Percentiles rank a stretch among this genome's conserved stretches.
Evolutionary conservation across 2,888 invertebrate species (phyloP).

Genomic region (Drosophila robusta): DNA sequence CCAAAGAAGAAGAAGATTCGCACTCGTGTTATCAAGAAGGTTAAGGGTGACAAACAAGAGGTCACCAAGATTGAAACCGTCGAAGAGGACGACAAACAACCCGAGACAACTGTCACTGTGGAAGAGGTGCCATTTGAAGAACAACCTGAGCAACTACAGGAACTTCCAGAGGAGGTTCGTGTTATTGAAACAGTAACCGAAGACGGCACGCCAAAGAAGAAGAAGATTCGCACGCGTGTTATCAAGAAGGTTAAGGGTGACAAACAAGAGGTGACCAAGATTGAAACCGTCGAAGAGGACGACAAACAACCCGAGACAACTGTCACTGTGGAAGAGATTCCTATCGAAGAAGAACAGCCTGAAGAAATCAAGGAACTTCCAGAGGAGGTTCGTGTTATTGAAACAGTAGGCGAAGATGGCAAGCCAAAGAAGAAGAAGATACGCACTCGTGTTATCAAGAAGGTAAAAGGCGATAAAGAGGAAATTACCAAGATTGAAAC

Average conservation of each 20-base stretch:
- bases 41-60: slow-evolving; percentile 69
- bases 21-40: slow-evolving; percentile 62
- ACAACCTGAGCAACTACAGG: slow-evolving; percentile 39
- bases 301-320: slow-evolving; percentile 62
- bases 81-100: slow-evolving; percentile 67
- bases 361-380: slow-evolving; percentile 57
- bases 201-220: slow-evolving; percentile 59
- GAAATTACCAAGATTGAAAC: slow-evolving; percentile 70
- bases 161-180: slow-evolving; percentile 65
- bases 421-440: slow-evolving; percentile 54
- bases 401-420: slow-evolving; percentile 55
- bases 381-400: slow-evolving; percentile 58
- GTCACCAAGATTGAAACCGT: slow-evolving; percentile 69
- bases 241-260: slow-evolving; percentile 70
- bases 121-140: slow-evolving; percentile 54
- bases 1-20: slow-evolving; percentile 62
- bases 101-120: slow-evolving; percentile 61
- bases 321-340: slow-evolving; percentile 55
- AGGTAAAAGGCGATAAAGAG: slow-evolving; percentile 64
- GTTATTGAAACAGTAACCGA: slow-evolving; percentile 56
- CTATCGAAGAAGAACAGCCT: slow-evolving; percentile 37
- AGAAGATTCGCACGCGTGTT: slow-evolving; percentile 65
- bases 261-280: slow-evolving; percentile 69
- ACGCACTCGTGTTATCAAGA: slow-evolving; percentile 68
- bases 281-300: slow-evolving; percentile 71